These are phyloP conservation scores for Grammomys dolichurus DNA, from an alignment of 2,113 vertebrate species.

Conservation along the genomic window DNA sequence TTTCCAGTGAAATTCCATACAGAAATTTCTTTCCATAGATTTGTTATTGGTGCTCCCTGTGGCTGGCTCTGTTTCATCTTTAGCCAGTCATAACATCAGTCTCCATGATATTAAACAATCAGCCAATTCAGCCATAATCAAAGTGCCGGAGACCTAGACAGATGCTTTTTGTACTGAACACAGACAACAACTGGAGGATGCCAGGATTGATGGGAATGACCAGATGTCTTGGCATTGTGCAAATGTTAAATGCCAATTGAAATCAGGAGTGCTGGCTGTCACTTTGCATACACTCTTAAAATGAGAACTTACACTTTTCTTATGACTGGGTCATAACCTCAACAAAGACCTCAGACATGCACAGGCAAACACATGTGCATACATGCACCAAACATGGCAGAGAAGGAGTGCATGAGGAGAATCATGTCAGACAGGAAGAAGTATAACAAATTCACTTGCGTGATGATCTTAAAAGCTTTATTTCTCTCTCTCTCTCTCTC, in stretches of 20 bases:
- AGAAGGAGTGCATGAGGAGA: neutral
- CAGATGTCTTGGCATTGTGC: slow-evolving; percentile 57
- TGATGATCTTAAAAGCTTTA: neutral
- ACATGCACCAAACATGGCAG: neutral
- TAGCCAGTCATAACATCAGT: slow-evolving; percentile 65
- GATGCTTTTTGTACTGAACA: slow-evolving; percentile 66
- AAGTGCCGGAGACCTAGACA: slow-evolving; percentile 63
- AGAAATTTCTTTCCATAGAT: slow-evolving; percentile 39
- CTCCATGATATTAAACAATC: slow-evolving; percentile 41
- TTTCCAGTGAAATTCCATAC: slow-evolving; percentile 44
- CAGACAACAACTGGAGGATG: slow-evolving; percentile 46
- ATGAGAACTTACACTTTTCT: neutral
- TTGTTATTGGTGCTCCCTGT: slow-evolving; percentile 33
- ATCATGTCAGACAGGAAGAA: neutral
- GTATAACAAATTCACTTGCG: neutral
- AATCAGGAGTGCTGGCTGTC: slow-evolving; percentile 37
- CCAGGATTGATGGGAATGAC: slow-evolving; percentile 7
- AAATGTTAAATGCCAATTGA: slow-evolving; percentile 50
- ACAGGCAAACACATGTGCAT: neutral
- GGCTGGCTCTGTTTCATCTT: slow-evolving; percentile 55
- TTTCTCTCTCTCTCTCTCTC: neutral
- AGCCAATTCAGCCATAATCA: slow-evolving; percentile 52
- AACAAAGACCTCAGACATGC: neutral
- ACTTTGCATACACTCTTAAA: slow-evolving; percentile 43
- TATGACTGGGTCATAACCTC: neutral